Conservation (phyloP, 2,113 vertebrate genomes). For the Indri indri region DNA sequence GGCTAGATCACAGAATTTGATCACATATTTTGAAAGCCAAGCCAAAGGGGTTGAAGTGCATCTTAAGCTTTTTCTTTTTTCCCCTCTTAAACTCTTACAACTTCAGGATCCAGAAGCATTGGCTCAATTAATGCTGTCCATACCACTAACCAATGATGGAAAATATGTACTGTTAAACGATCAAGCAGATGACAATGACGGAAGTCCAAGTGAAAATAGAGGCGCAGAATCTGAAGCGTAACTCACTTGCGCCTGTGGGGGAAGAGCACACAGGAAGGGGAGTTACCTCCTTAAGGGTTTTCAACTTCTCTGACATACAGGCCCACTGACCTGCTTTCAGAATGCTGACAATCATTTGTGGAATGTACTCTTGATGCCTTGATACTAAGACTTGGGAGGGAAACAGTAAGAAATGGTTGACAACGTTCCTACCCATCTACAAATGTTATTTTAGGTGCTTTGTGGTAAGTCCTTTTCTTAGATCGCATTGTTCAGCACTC, state of each 20-base stretch:
- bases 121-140: constrained; percentile 93
- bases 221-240: constrained; percentile 96
- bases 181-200: constrained; percentile 82
- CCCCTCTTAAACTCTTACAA: constrained; percentile 53
- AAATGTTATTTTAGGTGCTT: constrained; percentile 50
- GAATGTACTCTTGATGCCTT: neutral
- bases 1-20: neutral
- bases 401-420: constrained; percentile 21
- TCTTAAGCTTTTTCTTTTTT: constrained; percentile 68
- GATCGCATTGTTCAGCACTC: constrained; percentile 67
- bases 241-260: constrained; percentile 45
- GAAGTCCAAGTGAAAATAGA: constrained; percentile 76
- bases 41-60: constrained; percentile 18
- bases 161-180: constrained; percentile 94
- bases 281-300: neutral
- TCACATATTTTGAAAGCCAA: neutral
- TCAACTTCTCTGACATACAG: constrained; percentile 54
- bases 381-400: constrained; percentile 43
- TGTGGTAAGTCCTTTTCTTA: constrained; percentile 61
- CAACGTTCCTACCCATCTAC: neutral
- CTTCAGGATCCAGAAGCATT: constrained; percentile 94
- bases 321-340: neutral
- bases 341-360: constrained; percentile 55
- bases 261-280: constrained; percentile 59
- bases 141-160: constrained; percentile 94